These are phyloP conservation scores for Drosophila lacicola DNA, from an alignment of 2,888 invertebrate genomes.

Conservation along the genomic window DNA sequence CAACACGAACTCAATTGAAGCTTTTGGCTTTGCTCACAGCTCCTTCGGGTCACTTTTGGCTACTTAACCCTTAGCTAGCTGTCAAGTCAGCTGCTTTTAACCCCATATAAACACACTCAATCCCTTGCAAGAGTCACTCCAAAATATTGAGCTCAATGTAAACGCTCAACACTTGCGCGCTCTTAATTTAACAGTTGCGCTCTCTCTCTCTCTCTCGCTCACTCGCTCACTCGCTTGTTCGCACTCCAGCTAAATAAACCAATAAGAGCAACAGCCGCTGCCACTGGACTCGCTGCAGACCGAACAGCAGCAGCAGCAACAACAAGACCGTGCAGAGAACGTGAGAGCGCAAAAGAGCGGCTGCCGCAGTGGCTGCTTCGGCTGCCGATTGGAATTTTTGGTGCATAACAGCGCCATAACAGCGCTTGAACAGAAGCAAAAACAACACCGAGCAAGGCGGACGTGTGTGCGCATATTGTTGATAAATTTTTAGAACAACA, in stretches of 20 bases:
- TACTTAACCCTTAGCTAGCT: slow-evolving; percentile 30
- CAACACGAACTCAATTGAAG: slow-evolving; percentile 2
- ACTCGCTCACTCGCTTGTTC: slow-evolving; percentile 1
- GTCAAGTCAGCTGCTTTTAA: slow-evolving; percentile 22
- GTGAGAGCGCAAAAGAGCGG: slow-evolving; percentile 28
- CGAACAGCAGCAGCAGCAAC: slow-evolving; percentile 12
- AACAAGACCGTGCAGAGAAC: slow-evolving; percentile 29
- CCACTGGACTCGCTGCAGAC: slow-evolving; percentile 30
- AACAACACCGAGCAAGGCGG: slow-evolving; percentile 63
- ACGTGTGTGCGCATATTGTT: slow-evolving; percentile 61
- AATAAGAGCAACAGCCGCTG: slow-evolving; percentile 59
- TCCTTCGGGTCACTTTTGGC: slow-evolving; percentile 9
- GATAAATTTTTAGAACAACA: slow-evolving; percentile 41
- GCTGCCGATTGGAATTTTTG: slow-evolving; percentile 59
- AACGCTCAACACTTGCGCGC: slow-evolving; percentile 23
- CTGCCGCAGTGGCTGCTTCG: slow-evolving; percentile 26
- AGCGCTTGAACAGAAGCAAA: slow-evolving; percentile 59
- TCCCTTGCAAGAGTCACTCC: slow-evolving; percentile 29
- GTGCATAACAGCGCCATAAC: slow-evolving; percentile 61
- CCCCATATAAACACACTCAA: slow-evolving; percentile 9
- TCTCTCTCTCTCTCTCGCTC: slow-evolving; percentile 12
- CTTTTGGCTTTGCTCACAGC: neutral
- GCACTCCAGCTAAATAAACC: slow-evolving; percentile 61
- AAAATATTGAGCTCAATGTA: slow-evolving; percentile 15
- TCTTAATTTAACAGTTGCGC: slow-evolving; percentile 20